Evolutionary conservation across 2,113 vertebrate genomes (phyloP), one percentile per base, ranked within the genome.

Genomic region (Bubo blakistoni): DNA sequence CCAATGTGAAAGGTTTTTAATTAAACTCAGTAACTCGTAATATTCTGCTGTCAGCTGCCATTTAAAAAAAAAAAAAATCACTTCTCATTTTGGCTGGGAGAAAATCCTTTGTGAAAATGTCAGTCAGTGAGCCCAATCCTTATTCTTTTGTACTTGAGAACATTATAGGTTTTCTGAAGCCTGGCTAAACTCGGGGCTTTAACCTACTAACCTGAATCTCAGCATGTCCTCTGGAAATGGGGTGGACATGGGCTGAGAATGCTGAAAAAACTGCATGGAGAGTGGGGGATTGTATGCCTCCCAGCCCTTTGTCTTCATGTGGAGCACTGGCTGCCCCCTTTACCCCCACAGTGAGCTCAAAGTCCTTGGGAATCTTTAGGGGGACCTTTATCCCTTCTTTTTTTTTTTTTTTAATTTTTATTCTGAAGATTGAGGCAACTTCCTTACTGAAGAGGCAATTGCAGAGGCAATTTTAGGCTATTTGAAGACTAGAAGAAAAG

Each of bases 21-120:
- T 92, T 89, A 89, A 95, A 86, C 49, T 91, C 52, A 38, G 61
- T 81, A 92, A 92, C 26, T 85, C 52, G 51, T 76, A 46, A 82
- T 89, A 94, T 65, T 94, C 61, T 85, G 52, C 57, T 94, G 69
- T 83, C 47, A 86, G 51, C 38, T 93, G 40, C 57, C 38, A 44
- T 73, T 15, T 14, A 14, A 44, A 44, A 27, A 90, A 70, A 86
- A 42, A 58, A 55, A 70, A 49, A 71, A 81, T 79, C 3, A 30
- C 6, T 92, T 93, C 30, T 94, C 32, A 34, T 76, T 84, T 71
- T 85, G 66, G 10, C 70, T 86, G 32, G 34, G 25, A 91, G 52
- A 91, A 91, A 91, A 91, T 71, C 57, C 34, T 84, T 86, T 83
- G 29, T 76, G 81, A 72, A 94, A 85, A 63, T 63, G 32, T 72